Percentiles rank a stretch among this genome's conserved stretches.
These are phyloP conservation scores for Cerceris ruficornis DNA, from an alignment of 2,888 invertebrate genomes.

Conservation along the genomic window DNA sequence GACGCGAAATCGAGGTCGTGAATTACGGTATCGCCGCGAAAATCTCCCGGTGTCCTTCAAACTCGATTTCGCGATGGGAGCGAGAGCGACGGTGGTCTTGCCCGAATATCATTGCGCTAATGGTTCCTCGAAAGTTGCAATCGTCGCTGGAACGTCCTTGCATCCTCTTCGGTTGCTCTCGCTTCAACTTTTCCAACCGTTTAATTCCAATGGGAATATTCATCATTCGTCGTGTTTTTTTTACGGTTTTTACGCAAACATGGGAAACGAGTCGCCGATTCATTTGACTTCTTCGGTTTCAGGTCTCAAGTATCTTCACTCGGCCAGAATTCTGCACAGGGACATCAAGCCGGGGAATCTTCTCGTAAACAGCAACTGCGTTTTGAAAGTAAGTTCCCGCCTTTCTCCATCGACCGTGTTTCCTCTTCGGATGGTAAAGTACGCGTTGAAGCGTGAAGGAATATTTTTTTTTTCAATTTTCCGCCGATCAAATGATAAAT, in stretches of 20 bases:
- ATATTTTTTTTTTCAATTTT: too few relatives aligned
- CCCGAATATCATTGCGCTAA: too few relatives aligned
- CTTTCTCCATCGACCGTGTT: neutral
- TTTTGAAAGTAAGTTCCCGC: conserved; percentile 89
- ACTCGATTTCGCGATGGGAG: neutral
- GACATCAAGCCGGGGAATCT: conserved; percentile 99
- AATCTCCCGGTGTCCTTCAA: conserved; percentile 16
- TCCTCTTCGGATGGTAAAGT: neutral
- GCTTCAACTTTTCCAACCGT: too few relatives aligned
- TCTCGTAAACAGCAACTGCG: conserved; percentile 99
- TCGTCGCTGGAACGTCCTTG: too few relatives aligned
- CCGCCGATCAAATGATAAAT: too few relatives aligned
- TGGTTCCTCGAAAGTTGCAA: too few relatives aligned
- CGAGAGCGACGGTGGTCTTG: too few relatives aligned
- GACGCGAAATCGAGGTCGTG: conserved; percentile 32
- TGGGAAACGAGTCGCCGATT: neutral
- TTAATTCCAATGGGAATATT: too few relatives aligned
- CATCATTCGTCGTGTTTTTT: neutral
- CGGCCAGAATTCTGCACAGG: conserved; percentile 98
- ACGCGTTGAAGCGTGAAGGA: too few relatives aligned
- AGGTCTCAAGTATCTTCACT: conserved; percentile 99
- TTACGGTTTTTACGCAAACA: neutral
- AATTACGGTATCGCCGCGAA: conserved; percentile 6
- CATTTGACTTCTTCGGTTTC: conserved; percentile 72
- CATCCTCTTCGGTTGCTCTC: too few relatives aligned